Evolutionary conservation across 2,888 invertebrate species (phyloP), one percentile per base, ranked within the genome.

Genomic region (Drosophila meridionalis): DNA sequence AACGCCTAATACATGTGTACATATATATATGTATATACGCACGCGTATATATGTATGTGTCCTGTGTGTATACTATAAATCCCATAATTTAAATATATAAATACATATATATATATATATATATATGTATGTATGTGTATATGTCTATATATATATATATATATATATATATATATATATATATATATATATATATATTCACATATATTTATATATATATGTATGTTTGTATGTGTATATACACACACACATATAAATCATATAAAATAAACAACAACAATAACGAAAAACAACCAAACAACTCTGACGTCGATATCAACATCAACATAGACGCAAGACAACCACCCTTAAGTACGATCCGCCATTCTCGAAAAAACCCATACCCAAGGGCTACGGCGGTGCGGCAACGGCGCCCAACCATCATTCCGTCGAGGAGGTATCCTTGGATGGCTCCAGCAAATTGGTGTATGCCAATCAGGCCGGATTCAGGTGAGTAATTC

Each of bases 271-370:
- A 64, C 60, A 60, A 77, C 71, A 63, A 77, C 71, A 63, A 70
- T 61, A 78, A 89, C 70, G 42, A 59, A 75, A 72, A 65, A 74
- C 73, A 67, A 72, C 64, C 57, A 70, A 69, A 70, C 73, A 75
- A 69, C 80, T 80, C 75, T 70, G 86, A 76, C 74, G 73, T 65
- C 75, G 80, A 75, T 78, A 71, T 64, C 79, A 63, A 65, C 69
- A 71, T 53, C 61, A 56, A 66, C 69, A 92, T 94, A 96, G 96
- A 96, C 96, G 97, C 95, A 97, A 97, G 95, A 97, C 97, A 92
- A 96, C 97, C 84, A 95, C 97, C 93, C 96, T 96, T 93, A 97
- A 97, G 94, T 97, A 97, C 94, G 97, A 98, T 93, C 96, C 96
- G 90, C 97, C 97, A 67, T 97, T 97, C 94, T 95, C 95, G 92